Evolutionary conservation across 2,113 vertebrate species (phyloP).

Genomic region (Psophia crepitans): DNA sequence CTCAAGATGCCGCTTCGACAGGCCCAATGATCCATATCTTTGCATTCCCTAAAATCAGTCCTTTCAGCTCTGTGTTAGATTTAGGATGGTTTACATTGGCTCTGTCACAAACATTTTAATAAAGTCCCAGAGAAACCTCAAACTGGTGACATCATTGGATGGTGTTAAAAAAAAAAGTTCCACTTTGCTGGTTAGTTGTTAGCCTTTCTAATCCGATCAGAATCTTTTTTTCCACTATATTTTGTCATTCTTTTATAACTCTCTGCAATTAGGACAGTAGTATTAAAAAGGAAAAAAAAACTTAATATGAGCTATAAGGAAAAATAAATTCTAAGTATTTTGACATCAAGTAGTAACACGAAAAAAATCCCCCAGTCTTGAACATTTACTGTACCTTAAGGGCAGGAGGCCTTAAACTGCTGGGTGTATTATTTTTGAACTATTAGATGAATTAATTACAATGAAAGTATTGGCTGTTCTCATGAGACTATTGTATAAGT

Average conservation of each 20-base stretch:
- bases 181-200: slow-evolving; percentile 73
- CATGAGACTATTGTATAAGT: neutral
- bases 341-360: slow-evolving; percentile 74
- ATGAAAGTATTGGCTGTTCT: neutral
- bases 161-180: slow-evolving; percentile 81
- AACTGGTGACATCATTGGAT: slow-evolving; percentile 92
- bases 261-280: slow-evolving; percentile 61
- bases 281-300: slow-evolving; percentile 49
- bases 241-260: slow-evolving; percentile 72
- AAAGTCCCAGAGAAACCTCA: slow-evolving; percentile 91
- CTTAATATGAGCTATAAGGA: slow-evolving; percentile 44
- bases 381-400: neutral
- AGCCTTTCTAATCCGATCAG: slow-evolving; percentile 70
- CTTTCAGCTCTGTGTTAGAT: slow-evolving; percentile 93
- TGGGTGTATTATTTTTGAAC: neutral
- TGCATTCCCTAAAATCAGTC: slow-evolving; percentile 89
- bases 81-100: slow-evolving; percentile 99
- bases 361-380: neutral
- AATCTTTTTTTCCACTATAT: slow-evolving; percentile 25
- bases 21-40: slow-evolving; percentile 98
- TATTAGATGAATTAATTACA: slow-evolving; percentile 22
- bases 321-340: slow-evolving; percentile 70
- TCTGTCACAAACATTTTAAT: slow-evolving; percentile 93
- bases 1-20: slow-evolving; percentile 94
- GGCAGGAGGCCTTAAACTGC: neutral